These are phyloP conservation scores for Drosophila malerkotliana DNA, from an alignment of 1,140 invertebrate genomes.

Conservation along the genomic window DNA sequence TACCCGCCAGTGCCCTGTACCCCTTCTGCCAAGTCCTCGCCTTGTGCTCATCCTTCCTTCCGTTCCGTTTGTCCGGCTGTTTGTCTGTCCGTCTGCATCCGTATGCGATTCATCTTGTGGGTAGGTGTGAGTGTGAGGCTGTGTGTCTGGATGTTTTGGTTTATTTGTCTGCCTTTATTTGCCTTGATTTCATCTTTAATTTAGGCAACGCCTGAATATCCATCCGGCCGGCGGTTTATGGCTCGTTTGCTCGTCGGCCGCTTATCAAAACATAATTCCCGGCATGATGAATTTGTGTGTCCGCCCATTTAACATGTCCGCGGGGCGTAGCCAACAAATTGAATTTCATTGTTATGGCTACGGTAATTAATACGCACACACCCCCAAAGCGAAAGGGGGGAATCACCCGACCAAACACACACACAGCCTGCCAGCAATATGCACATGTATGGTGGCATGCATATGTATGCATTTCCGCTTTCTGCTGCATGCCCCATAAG, in stretches of 20 bases:
- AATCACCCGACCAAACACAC: neutral
- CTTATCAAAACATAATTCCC: conserved; percentile 70
- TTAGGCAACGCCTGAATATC: conserved; percentile 36
- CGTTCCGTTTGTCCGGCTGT: conserved; percentile 17
- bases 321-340: conserved; percentile 43
- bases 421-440: neutral
- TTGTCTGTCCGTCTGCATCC: conserved; percentile 24
- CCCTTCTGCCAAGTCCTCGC: neutral
- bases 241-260: conserved; percentile 30
- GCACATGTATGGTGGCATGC: conserved; percentile 14
- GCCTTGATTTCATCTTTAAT: conserved; percentile 74
- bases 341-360: conserved; percentile 62
- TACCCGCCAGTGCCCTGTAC: neutral
- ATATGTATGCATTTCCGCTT: conserved; percentile 56
- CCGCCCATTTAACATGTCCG: conserved; percentile 47
- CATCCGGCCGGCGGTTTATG: conserved; percentile 11
- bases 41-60: conserved; percentile 15
- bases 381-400: neutral
- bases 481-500: conserved; percentile 1
- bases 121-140: neutral
- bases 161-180: conserved; percentile 59
- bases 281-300: conserved; percentile 51
- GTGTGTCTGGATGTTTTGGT: conserved; percentile 4
- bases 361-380: conserved; percentile 50
- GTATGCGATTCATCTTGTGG: conserved; percentile 8